These are phyloP conservation scores for Thereva nobilitata DNA, from an alignment of 2,888 invertebrate species.

Conservation along the genomic window DNA sequence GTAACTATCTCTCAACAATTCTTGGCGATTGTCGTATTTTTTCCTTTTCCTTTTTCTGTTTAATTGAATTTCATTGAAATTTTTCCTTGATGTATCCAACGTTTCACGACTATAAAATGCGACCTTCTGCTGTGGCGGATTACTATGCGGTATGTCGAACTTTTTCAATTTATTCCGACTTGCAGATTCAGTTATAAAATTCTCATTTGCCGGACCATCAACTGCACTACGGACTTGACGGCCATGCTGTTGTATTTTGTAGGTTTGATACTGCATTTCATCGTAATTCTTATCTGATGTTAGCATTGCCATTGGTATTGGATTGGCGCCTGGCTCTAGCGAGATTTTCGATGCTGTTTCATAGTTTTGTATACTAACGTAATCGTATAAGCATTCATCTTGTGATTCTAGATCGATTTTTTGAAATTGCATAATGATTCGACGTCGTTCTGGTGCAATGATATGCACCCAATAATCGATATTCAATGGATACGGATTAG, in stretches of 20 bases:
- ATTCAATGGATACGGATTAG: constrained; percentile 72
- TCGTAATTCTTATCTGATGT: constrained; percentile 43
- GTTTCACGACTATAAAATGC: background rate
- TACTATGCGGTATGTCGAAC: constrained; percentile 2
- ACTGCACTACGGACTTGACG: constrained; percentile 39
- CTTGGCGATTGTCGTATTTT: constrained; percentile 43
- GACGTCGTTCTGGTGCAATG: constrained; percentile 66
- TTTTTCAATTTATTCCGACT: constrained; percentile 10
- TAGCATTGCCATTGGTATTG: constrained; percentile 51
- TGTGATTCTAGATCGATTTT: constrained; percentile 75
- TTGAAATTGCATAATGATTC: constrained; percentile 71
- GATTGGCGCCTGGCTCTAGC: constrained; percentile 50
- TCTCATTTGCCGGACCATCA: background rate
- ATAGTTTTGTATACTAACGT: constrained; percentile 65
- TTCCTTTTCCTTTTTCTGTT: constrained; percentile 45
- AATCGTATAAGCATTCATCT: constrained; percentile 79
- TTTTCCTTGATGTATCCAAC: background rate
- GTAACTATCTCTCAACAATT: constrained; percentile 20
- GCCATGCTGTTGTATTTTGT: constrained; percentile 41
- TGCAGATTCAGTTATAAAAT: background rate
- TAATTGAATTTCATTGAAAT: constrained; percentile 37
- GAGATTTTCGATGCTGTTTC: constrained; percentile 49
- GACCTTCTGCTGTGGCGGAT: background rate
- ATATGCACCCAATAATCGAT: constrained; percentile 72
- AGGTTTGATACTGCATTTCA: constrained; percentile 43